Base-by-base conservation (phyloP, 2,113 vertebrate species). In the Chaenogobius annularis region DNA sequence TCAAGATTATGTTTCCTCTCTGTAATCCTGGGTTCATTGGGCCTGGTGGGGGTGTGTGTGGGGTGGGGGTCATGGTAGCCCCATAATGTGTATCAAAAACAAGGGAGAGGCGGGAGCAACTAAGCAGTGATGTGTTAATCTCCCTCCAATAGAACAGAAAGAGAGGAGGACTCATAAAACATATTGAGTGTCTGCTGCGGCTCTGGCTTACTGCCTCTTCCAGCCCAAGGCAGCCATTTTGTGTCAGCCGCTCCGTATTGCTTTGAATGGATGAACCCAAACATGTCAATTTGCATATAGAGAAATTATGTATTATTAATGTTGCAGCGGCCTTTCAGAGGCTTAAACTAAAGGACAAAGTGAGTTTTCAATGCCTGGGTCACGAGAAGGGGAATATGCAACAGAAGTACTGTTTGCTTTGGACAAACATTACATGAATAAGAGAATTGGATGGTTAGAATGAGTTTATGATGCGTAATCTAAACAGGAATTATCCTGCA, bases 211-310 rank as follows among this genome's bases (percentile, higher is more conserved):
- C 73, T 84, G 74, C 82, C 69, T 84, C 81, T 74, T 73, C 78
- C 70, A 83, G 71, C 69, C 77, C 70, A 50, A 77, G 66, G 86
- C 86, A 80, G 87, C 85, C 88, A 91, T 88, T 90, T 91, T 91
- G 83, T 87, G 79, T 86, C 76, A 74, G 72, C 72, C 81, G 40
- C 68, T 64, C 35, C 75, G 62, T 69, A 75, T 68, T 77, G 68
- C 61, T 47, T 0, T 56, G 50, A 52, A 65, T 20, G 44, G 31
- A n/a, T 54, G 50, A 20, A 54, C 50, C 19, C n/a, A 54, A 54
- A 54, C 50, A 20, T 54, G 50, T 54, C 50, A 26, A n/a, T 74
- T 44, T 72, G 35, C 63, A 48, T 59, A 66, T 52, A 61, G 17
- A 54, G 11, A 68, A 43, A 23, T 3, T 23, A 73, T 72, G 64